Evolutionary conservation across 2,113 vertebrate genomes (phyloP), one percentile per base, ranked within the genome.

Genomic region (Hyperoodon ampullatus): DNA sequence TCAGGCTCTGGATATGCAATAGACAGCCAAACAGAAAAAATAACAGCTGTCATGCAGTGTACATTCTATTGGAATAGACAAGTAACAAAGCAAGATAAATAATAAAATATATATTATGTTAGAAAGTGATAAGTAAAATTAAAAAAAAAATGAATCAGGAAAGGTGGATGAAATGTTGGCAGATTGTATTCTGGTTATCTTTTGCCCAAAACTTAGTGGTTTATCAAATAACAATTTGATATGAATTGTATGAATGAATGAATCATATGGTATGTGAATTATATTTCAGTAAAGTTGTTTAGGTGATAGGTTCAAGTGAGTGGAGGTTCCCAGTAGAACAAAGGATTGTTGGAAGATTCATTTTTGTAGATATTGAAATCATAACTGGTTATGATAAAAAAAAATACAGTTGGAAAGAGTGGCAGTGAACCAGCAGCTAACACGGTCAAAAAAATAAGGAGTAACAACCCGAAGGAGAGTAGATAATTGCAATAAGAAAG

Each of bases 311-410:
- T 44, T 90, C 6, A 63, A 63, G 39, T 77, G 30, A 47, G 55
- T 70, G 5, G 23, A 80, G 35, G 8, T 85, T 55, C 35, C 53
- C 33, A 71, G 5, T 68, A 89, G 30, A 72, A 61, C 4, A 42
- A 87, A 84, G 23, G 12, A 42, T 58, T 94, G 10, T 74, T 68
- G 47, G 1, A 66, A 81, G 61, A 66, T 66, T 58, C 21, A 23
- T 94, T 42, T 68, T 84, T 95, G 78, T 70, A 88, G 19, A n/a
- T 93, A 28, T 28, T 92, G 33, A 88, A 72, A n/a, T 91, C 24
- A 66, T 21, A 44, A 39, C 13, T n/a, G 39, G 61, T 60, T 94
- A 15, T 42, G n/a, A 85, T 63, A 85, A 74, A 74, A 44, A 44
- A 47, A 86, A 84, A 78, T 95, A 18, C 19, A 88, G 11, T 66